Conservation (phyloP, 37 sponge, comb jelly and placozoan genomes). For the Hormiphora californensis region DNA sequence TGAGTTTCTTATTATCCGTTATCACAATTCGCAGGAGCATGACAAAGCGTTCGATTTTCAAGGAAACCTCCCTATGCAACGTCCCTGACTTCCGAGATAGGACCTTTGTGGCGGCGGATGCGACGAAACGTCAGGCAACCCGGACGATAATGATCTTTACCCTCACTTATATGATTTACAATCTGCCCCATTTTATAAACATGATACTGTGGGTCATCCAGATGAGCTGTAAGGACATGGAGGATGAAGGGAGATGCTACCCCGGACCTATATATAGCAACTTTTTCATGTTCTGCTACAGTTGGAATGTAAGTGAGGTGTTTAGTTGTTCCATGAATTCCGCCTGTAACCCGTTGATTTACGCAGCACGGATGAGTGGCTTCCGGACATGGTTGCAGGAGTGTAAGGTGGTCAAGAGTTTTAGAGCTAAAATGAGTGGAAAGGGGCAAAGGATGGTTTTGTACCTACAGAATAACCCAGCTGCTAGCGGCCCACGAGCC, state of each 20-base stretch:
- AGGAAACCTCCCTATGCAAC: not conserved
- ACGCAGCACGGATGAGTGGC: not conserved
- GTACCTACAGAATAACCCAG: too few species aligned
- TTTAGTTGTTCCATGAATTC: not conserved
- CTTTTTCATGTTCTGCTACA: conserved; percentile 50
- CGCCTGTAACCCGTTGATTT: conserved; percentile 39
- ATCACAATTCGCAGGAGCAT: not conserved
- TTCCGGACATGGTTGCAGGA: not conserved
- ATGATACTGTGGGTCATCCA: conserved; percentile 11
- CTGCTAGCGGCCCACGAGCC: too few species aligned
- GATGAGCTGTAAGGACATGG: not conserved
- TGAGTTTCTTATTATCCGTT: conserved; percentile 3
- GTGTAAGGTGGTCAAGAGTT: too few species aligned
- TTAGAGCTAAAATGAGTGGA: too few species aligned
- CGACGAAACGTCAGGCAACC: conserved; percentile 23
- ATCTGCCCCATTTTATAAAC: conserved; percentile 43
- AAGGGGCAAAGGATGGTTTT: too few species aligned
- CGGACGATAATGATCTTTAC: conserved; percentile 33
- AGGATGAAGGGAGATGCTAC: not conserved
- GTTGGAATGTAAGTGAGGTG: conserved; percentile 51
- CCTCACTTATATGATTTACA: conserved; percentile 43
- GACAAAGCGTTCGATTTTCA: too few species aligned
- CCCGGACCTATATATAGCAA: conserved; percentile 36
- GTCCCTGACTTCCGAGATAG: not conserved
- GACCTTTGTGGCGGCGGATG: not conserved